A percentile compares a stretch with the other conserved stretches of the same genome.
These are phyloP conservation scores for Rhorus exstirpatorius DNA, from an alignment of 2,888 invertebrate genomes.

Conservation along the genomic window DNA sequence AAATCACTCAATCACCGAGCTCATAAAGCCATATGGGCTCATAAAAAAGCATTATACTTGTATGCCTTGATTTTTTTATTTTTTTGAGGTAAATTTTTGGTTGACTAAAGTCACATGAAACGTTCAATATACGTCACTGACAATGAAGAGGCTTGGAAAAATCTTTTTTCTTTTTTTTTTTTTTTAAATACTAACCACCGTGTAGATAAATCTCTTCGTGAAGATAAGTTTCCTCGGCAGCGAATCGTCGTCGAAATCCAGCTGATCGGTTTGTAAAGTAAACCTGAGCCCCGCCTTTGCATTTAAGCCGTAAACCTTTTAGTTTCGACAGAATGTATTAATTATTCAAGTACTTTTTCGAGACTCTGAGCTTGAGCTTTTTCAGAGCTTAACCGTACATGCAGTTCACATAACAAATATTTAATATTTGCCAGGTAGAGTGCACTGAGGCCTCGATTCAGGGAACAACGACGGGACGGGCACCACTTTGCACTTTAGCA, in stretches of 20 bases:
- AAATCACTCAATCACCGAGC: too few species aligned
- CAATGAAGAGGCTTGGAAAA: too few species aligned
- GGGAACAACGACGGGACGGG: too few species aligned
- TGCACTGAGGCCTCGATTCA: too few species aligned
- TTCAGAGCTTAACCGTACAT: background rate
- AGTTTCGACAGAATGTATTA: background rate
- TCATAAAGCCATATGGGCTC: too few species aligned
- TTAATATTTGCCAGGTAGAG: background rate
- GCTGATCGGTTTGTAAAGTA: conserved; percentile 81
- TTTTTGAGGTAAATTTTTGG: too few species aligned
- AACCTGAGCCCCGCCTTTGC: conserved; percentile 80
- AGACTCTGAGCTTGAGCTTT: background rate
- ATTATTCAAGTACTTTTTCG: background rate
- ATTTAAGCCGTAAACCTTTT: conserved; percentile 78
- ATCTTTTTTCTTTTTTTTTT: too few species aligned
- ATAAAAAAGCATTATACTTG: too few species aligned
- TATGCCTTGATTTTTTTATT: too few species aligned
- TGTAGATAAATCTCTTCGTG: conserved; percentile 76
- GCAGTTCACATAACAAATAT: conserved; percentile 1
- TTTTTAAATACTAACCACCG: conserved; percentile 79
- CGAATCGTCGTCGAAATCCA: conserved; percentile 78
- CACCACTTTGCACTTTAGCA: too few species aligned
- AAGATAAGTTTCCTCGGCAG: conserved; percentile 78
- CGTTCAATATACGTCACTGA: too few species aligned
- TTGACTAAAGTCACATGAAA: too few species aligned